Base-by-base conservation (phyloP, 2,888 invertebrate species). In the Hypsopygia costalis region DNA sequence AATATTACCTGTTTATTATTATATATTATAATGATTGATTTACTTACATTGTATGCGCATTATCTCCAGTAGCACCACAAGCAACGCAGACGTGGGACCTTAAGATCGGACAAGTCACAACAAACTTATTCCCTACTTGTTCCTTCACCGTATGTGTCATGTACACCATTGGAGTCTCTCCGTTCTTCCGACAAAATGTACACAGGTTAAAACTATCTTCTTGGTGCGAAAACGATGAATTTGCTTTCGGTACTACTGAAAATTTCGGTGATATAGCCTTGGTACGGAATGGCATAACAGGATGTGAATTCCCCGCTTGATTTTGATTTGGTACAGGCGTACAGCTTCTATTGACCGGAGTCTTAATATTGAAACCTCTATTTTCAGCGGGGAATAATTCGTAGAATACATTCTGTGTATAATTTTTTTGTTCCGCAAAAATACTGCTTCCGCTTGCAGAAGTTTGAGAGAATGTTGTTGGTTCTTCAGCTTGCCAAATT, bases 41-140 rank as follows among this genome's bases (percentile, higher is more conserved):
- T 16, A 82, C 87, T 82, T 71, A 88, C 87, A 82, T 77, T 6
- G 88, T 88, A 58, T 88, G 88, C 10, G 88, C 87, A 40, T 78
- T 49, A 36, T 88, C 86, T 0, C 88, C 87, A 0, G 76, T 61
- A 1, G 60, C 76, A 0, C 81, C 78, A 43, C 88, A 88, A 0
- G 66, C 66, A 0, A 71, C 53, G 32, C 88, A 88, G 0, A 81
- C 67, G 47, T 80, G 82, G 0, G 75, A 76, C 31, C 86, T 58
- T 45, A 88, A 47, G 12, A 88, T 85, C 0, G 88, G 88, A 34
- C 88, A 88, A 0, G 79, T 74, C 0, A 88, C 87, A 11, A 82
- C 47, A 42, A 62, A 62, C 37, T 56, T 65, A 22, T 60, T 70
- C 0, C 67, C 81, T 12, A 75, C 40, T 38, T 60, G 74, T 39